phyloP scores from a whole-genome alignment of 2,113 vertebrate species.

The Phyllostomus hastatus region DNA sequence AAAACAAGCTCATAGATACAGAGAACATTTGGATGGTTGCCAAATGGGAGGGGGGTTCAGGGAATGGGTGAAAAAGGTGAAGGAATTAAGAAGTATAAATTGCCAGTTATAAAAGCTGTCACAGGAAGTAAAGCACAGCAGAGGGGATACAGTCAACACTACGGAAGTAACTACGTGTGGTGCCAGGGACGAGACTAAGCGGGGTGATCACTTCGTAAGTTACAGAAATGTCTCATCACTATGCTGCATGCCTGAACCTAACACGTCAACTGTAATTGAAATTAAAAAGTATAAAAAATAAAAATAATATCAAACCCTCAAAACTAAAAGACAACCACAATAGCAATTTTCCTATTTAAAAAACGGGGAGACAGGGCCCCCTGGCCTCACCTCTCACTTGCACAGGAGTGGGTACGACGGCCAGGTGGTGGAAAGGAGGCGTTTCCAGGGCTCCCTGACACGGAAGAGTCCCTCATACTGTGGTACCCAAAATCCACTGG shows the following conservation, averaged over 20 bases:
- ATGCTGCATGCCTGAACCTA: background rate
- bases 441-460: background rate
- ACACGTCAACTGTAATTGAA: background rate
- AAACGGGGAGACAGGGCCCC: background rate
- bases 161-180: too few relatives aligned
- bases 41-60: too few relatives aligned
- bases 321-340: background rate
- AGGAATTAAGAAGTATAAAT: too few relatives aligned
- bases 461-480: background rate
- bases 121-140: background rate
- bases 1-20: too few relatives aligned
- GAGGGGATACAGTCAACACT: background rate
- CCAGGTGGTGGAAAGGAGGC: background rate
- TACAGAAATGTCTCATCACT: background rate
- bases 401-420: background rate
- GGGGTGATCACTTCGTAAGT: too few relatives aligned
- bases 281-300: background rate
- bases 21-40: too few relatives aligned
- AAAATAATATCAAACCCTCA: background rate
- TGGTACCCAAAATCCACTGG: background rate
- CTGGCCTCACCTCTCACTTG: background rate
- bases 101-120: background rate
- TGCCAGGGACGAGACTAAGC: too few relatives aligned
- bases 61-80: too few relatives aligned
- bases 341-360: background rate